Base-by-base conservation (phyloP, 2,888 invertebrate genomes). In the Eupithecia inturbata region DNA sequence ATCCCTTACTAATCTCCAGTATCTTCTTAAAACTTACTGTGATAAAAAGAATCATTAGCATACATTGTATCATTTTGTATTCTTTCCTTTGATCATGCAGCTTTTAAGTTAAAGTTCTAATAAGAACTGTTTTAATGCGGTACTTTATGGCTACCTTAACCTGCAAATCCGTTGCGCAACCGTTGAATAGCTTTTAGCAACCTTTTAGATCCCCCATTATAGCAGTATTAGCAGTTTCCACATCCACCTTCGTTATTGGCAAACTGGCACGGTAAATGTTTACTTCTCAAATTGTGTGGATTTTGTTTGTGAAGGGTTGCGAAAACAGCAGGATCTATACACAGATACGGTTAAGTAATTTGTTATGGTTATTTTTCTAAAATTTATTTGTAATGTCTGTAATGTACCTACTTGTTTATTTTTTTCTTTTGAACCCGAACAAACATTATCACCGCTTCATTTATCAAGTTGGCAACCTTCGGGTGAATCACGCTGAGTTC, bases 401-500 rank as follows among this genome's bases (percentile, higher is more conserved):
- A n/a, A n/a, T n/a, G n/a, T n/a, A n/a, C 26, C 26, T 26, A 1
- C 57, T 62, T 62, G 62, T 31, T 62, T 28, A 31, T 19, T 31
- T 60, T 31, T 31, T 19, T 62, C 31, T 63, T 63, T 28, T 19
- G 70, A 39, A 68, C 63, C 9, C n/a, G 67, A 41, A 70, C 39
- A n/a, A 71, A 73, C 72, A 75, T 77, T 72, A 80, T 79, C 77
- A 68, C 79, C 64, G 81, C 79, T 76, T 78, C 80, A 22, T 84
- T 84, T 81, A 83, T 78, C 81, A 81, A 74, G 79, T 82, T 86
- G 84, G 84, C 84, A 85, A 77, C 76, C 78, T 78, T 78, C 77
- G 78, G 79, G 81, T 85, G 84, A 87, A 83, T 87, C 86, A 87
- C 80, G 68, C 77, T 82, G 83, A 49, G n/a, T 53, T 53, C 49